phyloP scores from a whole-genome alignment of 2,113 vertebrate genomes.

The Pygoscelis antarcticus region DNA sequence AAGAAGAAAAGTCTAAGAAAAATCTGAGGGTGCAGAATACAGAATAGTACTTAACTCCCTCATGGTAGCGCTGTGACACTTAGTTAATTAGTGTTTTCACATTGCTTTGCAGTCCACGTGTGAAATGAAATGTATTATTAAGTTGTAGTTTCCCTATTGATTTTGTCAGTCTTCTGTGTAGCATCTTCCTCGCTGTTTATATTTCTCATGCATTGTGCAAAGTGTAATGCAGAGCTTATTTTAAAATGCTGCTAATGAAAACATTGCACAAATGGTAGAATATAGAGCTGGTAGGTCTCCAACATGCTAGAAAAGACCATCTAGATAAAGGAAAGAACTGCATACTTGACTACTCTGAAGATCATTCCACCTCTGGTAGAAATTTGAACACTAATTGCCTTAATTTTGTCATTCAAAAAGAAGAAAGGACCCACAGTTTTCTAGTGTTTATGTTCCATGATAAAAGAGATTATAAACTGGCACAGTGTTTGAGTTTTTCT shows the following conservation, averaged over 20 bases:
- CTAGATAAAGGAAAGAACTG: background rate
- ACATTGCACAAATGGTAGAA: background rate
- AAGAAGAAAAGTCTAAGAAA: background rate
- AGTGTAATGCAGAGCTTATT: background rate
- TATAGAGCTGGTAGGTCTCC: background rate
- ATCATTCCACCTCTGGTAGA: background rate
- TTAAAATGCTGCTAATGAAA: background rate
- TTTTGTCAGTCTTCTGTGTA: background rate
- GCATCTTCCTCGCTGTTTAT: rapidly evolving
- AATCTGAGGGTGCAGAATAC: background rate
- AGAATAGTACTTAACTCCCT: background rate
- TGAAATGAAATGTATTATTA: background rate
- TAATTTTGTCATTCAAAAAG: background rate
- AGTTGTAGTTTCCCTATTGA: background rate
- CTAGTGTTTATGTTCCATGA: background rate
- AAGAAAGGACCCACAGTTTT: background rate
- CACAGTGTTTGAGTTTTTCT: background rate
- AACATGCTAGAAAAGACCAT: background rate
- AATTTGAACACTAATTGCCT: background rate
- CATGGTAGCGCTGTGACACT: background rate
- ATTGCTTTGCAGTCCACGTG: background rate
- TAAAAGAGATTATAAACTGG: background rate
- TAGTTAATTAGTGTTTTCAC: background rate
- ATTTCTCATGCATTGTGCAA: background rate
- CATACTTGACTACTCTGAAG: background rate